A percentile compares a stretch with the other conserved stretches of the same genome.
Evolutionary conservation across 2,888 invertebrate genomes (phyloP).

Genomic region (Idaea dimidiata): DNA sequence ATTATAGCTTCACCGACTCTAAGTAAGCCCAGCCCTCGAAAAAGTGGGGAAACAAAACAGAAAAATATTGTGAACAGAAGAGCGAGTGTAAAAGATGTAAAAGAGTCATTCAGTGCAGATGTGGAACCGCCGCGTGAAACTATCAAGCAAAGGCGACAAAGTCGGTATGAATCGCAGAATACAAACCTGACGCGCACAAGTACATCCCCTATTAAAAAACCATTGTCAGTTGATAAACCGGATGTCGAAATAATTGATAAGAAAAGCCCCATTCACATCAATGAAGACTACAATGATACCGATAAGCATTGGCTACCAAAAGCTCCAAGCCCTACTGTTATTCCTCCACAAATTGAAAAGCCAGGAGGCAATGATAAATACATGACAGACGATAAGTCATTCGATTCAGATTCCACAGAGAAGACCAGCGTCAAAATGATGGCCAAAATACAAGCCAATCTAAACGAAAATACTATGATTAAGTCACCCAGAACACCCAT

Average conservation of each 20-base stretch:
- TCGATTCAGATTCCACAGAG: conserved; percentile 66
- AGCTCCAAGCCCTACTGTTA: conserved; percentile 60
- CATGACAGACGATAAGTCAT: conserved; percentile 70
- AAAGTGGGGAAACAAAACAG: conserved; percentile 48
- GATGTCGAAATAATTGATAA: conserved; percentile 40
- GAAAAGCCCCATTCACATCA: conserved; percentile 44
- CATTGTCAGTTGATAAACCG: conserved; percentile 31
- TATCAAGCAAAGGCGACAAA: conserved; percentile 24
- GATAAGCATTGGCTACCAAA: conserved; percentile 69
- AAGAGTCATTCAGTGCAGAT: conserved; percentile 22
- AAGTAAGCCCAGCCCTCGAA: conserved; percentile 51
- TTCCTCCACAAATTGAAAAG: conserved; percentile 68
- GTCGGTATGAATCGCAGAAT: conserved; percentile 24
- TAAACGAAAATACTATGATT: conserved; percentile 76
- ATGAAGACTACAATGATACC: conserved; percentile 50
- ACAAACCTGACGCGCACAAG: conserved; percentile 15
- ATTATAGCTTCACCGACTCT: conserved; percentile 24
- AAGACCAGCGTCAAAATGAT: conserved; percentile 73
- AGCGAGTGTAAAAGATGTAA: conserved; percentile 34
- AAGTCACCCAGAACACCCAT: conserved; percentile 76
- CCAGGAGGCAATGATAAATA: conserved; percentile 69
- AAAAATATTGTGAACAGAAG: conserved; percentile 40
- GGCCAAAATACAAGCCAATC: conserved; percentile 72
- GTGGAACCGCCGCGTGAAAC: conserved; percentile 34
- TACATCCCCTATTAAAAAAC: conserved; percentile 48